These are phyloP conservation scores for Drosophila sproati DNA, from an alignment of 1,140 invertebrate species.

Conservation along the genomic window DNA sequence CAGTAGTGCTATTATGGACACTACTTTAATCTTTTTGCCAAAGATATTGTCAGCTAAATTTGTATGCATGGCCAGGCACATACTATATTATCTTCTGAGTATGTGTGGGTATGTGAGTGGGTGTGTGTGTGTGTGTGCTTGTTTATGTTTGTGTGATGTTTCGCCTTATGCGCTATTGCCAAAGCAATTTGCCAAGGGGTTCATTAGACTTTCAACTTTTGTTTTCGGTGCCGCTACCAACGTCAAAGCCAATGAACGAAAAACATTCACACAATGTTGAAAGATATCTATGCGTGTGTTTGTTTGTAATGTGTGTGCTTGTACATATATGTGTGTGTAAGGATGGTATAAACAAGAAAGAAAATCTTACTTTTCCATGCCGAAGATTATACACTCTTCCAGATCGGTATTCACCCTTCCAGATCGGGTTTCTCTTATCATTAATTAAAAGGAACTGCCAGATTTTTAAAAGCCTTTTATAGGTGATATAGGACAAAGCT, in stretches of 20 bases:
- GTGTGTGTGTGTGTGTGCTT: not conserved
- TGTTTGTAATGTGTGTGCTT: not conserved
- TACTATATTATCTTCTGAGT: not conserved
- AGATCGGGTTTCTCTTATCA: no score
- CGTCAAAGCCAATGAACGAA: slow-evolving; percentile 74
- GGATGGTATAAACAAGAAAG: slow-evolving; percentile 24
- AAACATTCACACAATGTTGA: slow-evolving; percentile 53
- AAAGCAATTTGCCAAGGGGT: slow-evolving; percentile 59
- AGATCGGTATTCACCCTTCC: no score
- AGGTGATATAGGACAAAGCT: no score
- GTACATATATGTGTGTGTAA: not conserved
- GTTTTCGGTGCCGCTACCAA: slow-evolving; percentile 42
- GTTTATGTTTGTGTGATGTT: slow-evolving; percentile 20
- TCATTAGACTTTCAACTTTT: slow-evolving; percentile 71
- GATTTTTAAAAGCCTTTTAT: no score
- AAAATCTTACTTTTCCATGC: not conserved
- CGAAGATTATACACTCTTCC: not conserved
- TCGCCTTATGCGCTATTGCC: slow-evolving; percentile 50
- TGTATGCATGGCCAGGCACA: slow-evolving; percentile 20
- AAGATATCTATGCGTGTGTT: slow-evolving; percentile 3
- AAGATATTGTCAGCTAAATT: slow-evolving; percentile 32
- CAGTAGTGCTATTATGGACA: not conserved
- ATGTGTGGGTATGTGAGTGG: not conserved
- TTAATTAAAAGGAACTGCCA: no score
- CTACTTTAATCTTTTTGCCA: slow-evolving; percentile 6